Evolutionary conservation across 2,888 invertebrate species (phyloP), one percentile per base, ranked within the genome.

Genomic region (Aricia artaxerxes): DNA sequence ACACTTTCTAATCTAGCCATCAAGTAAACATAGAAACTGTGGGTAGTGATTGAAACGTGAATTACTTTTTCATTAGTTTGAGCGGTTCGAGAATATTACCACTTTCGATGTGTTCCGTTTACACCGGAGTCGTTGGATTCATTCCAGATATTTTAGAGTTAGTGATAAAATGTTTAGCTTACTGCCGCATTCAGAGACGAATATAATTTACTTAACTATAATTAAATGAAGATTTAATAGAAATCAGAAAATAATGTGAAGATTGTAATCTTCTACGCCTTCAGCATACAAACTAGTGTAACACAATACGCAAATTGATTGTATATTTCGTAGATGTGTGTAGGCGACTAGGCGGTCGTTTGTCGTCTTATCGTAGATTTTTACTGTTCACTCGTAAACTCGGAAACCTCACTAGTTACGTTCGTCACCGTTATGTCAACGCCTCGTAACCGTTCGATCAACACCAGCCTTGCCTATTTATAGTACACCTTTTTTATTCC

Each of bases 341-440:
- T 49, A 49, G 49, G 49, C 49, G 49, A 49, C 49, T 61, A 61
- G 64, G 31, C 69, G 69, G 16, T 16, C 35, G 16, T 16, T 38
- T 24, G 24, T 24, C 13, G 69, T 38, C 53, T 31, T 57, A 76
- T 76, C 53, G 57, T 35, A 57, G 53, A 31, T 76, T 31, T 76
- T 35, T 76, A 76, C 75, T 35, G 49, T 57, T 53, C 57, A 57
- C 57, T 76, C 24, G 73, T 73, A 73, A 31, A 49, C 13, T 16
- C 13, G 57, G 53, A 76, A 76, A 57, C 57, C 76, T 76, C 76
- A 76, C 76, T 16, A 76, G 49, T 76, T 76, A 76, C 53, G 76
- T 31, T 53, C 31, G 76, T 76, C 76, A 57, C 76, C 53, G 79
- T 79, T 75, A 79, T 75, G 75, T 73, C 73, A 64, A 79, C 35